Conservation (phyloP, 2,888 invertebrate species). For the Erebia palarica region DNA sequence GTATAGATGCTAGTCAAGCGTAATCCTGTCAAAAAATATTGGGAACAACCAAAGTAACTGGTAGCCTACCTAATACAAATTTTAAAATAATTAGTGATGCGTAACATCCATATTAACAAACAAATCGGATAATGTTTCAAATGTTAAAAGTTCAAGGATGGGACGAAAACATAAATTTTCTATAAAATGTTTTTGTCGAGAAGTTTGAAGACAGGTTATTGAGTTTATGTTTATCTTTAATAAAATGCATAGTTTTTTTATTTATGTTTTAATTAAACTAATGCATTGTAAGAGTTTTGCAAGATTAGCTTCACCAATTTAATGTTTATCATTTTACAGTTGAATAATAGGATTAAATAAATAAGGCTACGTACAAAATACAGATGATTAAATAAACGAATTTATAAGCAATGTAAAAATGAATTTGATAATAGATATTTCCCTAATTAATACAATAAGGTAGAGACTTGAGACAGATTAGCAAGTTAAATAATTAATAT, state of each 20-base stretch:
- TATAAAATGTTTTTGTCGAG: conserved; percentile 7
- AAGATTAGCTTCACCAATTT: not conserved
- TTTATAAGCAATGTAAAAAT: too few relatives aligned
- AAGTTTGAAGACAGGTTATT: conserved; percentile 4
- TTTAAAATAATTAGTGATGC: conserved; percentile 27
- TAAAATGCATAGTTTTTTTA: not conserved
- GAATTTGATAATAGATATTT: too few relatives aligned
- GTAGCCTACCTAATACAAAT: conserved; percentile 2
- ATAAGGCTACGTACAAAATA: too few relatives aligned
- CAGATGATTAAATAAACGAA: too few relatives aligned
- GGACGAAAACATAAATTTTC: conserved; percentile 16
- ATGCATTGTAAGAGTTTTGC: not conserved
- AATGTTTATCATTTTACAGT: not conserved
- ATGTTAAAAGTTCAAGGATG: conserved; percentile 33
- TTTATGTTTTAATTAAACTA: not conserved
- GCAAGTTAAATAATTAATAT: too few relatives aligned
- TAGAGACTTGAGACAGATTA: too few relatives aligned
- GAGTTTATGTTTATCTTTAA: not conserved
- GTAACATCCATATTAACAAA: conserved; percentile 14
- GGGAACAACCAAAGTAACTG: not conserved
- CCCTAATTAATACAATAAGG: too few relatives aligned
- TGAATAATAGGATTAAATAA: too few relatives aligned
- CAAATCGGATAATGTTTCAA: conserved; percentile 31
- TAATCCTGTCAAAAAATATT: not conserved
- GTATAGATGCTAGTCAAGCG: not conserved